A percentile compares a stretch with the other conserved stretches of the same genome.
These are phyloP conservation scores for Diadema setosum DNA, from an alignment of 35 echinoderm and acorn worm genomes.

Conservation along the genomic window DNA sequence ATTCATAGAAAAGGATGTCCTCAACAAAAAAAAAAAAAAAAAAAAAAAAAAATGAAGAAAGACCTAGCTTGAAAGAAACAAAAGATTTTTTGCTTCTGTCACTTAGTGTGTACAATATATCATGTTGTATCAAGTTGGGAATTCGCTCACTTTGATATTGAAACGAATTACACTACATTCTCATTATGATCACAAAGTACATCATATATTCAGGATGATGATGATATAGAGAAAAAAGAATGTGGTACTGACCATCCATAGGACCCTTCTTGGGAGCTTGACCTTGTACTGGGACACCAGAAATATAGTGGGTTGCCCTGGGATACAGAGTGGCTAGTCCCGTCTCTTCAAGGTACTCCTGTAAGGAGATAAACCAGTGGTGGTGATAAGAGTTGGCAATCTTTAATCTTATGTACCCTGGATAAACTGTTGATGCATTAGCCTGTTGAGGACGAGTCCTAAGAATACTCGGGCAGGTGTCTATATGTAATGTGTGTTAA, in stretches of 20 bases:
- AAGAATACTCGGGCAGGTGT: no score
- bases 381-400: no score
- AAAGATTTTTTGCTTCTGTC: neutral
- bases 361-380: neutral
- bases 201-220: neutral
- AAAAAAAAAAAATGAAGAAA: neutral
- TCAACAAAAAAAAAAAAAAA: neutral
- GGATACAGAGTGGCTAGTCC: neutral
- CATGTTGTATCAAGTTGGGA: neutral
- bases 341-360: neutral
- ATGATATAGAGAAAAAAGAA: neutral
- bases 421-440: no score
- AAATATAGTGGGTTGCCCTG: neutral
- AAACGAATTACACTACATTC: no score
- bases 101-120: neutral
- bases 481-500: no score
- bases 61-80: neutral
- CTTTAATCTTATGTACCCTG: no score
- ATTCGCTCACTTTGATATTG: neutral
- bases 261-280: neutral
- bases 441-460: no score
- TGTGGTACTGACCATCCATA: slow-evolving; percentile 4
- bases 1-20: no score
- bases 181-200: no score
- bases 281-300: neutral